A percentile compares a stretch with the other conserved stretches of the same genome.
Conservation (phyloP, 1,140 invertebrate species). For the Scaptodrosophila lebanonensis region DNA sequence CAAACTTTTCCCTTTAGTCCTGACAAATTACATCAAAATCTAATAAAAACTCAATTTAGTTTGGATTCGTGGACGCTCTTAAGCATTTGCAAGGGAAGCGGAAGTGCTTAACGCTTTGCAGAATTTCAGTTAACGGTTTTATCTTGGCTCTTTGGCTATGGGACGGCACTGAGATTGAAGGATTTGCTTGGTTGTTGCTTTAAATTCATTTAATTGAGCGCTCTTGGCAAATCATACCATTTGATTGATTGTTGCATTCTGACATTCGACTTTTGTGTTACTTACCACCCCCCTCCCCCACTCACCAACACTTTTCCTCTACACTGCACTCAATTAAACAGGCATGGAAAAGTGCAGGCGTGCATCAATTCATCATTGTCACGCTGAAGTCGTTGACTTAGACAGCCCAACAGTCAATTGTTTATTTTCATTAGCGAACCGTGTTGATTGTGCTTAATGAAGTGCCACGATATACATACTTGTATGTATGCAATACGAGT, state of each 20-base stretch:
- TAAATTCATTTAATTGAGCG: too few species aligned
- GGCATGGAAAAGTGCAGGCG: background rate
- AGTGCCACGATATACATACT: too few species aligned
- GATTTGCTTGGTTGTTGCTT: too few species aligned
- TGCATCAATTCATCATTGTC: slow-evolving; percentile 54
- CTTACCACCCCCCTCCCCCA: too few species aligned
- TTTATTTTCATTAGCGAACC: slow-evolving; percentile 20
- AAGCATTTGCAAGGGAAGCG: background rate
- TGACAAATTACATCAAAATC: slow-evolving; percentile 6
- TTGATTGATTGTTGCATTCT: slow-evolving; percentile 36
- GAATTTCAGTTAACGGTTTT: too few species aligned
- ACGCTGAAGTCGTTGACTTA: slow-evolving; percentile 19
- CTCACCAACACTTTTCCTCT: slow-evolving; percentile 8
- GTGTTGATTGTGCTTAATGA: slow-evolving; percentile 62
- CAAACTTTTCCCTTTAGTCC: too few species aligned
- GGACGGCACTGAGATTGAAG: too few species aligned
- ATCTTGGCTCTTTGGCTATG: too few species aligned
- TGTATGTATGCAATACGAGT: too few species aligned
- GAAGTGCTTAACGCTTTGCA: too few species aligned
- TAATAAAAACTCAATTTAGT: slow-evolving; percentile 7
- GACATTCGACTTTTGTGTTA: too few species aligned
- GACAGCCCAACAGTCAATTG: slow-evolving; percentile 41
- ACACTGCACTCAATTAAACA: slow-evolving; percentile 34
- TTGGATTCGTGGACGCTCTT: background rate
- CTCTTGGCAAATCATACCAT: too few species aligned